Evolutionary conservation across 2,113 vertebrate species (phyloP).

Genomic region (Cettia cetti): DNA sequence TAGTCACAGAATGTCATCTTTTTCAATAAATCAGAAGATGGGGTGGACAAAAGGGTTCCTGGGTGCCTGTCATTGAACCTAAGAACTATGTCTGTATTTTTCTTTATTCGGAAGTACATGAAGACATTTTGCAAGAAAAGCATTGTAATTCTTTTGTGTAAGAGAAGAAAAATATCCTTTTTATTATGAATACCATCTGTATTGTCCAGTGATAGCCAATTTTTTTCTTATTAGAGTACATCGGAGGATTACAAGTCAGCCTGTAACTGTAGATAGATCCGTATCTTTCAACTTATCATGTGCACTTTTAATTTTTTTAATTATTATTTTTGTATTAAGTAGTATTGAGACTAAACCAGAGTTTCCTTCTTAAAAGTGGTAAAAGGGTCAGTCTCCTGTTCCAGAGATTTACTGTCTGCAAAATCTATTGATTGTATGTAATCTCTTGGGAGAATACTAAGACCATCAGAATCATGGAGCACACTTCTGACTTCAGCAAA

Average conservation of each 20-base stretch:
- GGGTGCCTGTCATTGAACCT: not conserved
- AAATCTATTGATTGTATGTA: not conserved
- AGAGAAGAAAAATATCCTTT: not conserved
- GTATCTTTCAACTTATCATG: not conserved
- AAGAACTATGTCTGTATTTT: not conserved
- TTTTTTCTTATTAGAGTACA: not conserved
- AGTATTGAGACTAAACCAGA: not conserved
- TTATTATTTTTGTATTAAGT: not conserved
- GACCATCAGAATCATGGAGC: not conserved
- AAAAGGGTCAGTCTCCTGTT: not conserved
- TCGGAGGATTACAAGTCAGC: not conserved
- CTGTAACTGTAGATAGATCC: not conserved
- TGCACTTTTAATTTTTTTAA: not conserved
- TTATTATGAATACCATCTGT: not conserved
- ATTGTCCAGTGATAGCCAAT: not conserved
- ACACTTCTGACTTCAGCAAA: not conserved
- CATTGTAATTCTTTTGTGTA: not conserved
- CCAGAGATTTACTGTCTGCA: not conserved
- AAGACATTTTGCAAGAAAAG: not conserved
- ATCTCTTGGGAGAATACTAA: not conserved
- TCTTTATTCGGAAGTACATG: not conserved
- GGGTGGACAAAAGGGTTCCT: not conserved
- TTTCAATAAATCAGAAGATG: conserved; percentile 10
- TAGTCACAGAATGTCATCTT: not conserved
- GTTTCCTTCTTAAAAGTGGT: not conserved